These are phyloP conservation scores for Emydoidea blandingii DNA, from an alignment of 2,797 vertebrate genomes.

Conservation along the genomic window DNA sequence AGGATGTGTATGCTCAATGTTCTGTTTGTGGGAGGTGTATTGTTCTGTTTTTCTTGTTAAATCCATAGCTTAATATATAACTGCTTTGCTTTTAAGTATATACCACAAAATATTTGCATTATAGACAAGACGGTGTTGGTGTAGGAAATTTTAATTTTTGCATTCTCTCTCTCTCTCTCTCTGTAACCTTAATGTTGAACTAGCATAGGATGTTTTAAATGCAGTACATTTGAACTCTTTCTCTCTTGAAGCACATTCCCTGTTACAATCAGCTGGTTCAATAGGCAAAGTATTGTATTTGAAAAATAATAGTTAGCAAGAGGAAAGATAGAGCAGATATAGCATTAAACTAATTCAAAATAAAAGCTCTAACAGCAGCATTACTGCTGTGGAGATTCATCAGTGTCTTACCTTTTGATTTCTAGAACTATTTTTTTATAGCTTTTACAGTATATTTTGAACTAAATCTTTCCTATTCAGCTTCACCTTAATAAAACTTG, in stretches of 20 bases:
- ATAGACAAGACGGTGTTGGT: neutral
- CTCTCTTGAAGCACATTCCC: neutral
- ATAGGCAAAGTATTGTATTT: neutral
- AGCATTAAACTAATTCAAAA: neutral
- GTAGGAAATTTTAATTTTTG: neutral
- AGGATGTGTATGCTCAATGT: neutral
- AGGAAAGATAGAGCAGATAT: neutral
- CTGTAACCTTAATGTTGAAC: neutral
- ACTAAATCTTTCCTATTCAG: accelerated
- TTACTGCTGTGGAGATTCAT: neutral
- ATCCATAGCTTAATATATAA: neutral
- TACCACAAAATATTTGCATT: neutral
- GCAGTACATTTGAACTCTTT: neutral
- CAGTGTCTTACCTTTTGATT: neutral
- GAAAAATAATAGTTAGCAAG: neutral
- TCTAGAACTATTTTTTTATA: neutral
- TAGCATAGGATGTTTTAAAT: neutral
- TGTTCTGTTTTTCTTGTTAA: neutral
- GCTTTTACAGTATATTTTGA: neutral
- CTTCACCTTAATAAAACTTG: neutral
- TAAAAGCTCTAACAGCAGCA: neutral
- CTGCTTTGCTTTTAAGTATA: neutral
- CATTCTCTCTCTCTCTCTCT: neutral
- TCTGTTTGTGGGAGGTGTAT: neutral
- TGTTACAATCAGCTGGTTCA: neutral